Evolutionary conservation across 1,140 invertebrate species (phyloP).

Genomic region (Melipona quadrifasciata): DNA sequence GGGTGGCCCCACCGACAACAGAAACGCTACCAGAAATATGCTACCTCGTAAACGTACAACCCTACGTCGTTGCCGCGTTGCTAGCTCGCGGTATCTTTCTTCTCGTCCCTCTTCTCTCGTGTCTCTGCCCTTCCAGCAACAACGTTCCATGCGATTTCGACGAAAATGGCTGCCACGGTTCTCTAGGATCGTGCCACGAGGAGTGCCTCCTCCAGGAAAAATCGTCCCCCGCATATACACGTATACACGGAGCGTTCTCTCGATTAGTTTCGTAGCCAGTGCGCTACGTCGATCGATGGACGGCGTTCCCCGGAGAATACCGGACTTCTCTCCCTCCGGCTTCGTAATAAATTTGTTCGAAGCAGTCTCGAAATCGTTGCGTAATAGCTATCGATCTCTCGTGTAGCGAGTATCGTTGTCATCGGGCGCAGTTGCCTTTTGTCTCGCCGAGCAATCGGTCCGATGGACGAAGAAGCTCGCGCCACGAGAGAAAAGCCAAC

Average conservation of each 20-base stretch:
- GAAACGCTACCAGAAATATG: conserved; percentile 81
- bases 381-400: conserved; percentile 48
- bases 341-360: conserved; percentile 51
- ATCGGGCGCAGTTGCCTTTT: background rate
- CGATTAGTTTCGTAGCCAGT: conserved; percentile 26
- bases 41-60: conserved; percentile 79
- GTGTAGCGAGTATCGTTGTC: conserved; percentile 12
- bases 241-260: background rate
- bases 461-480: conserved; percentile 10
- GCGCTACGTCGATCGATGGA: conserved; percentile 33
- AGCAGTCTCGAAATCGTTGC: conserved; percentile 52
- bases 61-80: conserved; percentile 60
- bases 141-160: conserved; percentile 8
- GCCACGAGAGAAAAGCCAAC: background rate
- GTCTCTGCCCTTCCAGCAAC: background rate
- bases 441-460: conserved; percentile 11
- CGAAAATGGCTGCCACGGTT: background rate
- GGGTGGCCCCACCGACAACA: conserved; percentile 72
- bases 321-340: background rate
- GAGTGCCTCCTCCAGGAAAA: conserved; percentile 13
- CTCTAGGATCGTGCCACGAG: background rate
- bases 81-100: conserved; percentile 35
- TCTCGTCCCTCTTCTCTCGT: background rate
- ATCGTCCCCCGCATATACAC: background rate
- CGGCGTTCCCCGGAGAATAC: conserved; percentile 8